These are phyloP conservation scores for Dufourea novaeangliae DNA, from an alignment of 1,140 invertebrate species.

Conservation along the genomic window DNA sequence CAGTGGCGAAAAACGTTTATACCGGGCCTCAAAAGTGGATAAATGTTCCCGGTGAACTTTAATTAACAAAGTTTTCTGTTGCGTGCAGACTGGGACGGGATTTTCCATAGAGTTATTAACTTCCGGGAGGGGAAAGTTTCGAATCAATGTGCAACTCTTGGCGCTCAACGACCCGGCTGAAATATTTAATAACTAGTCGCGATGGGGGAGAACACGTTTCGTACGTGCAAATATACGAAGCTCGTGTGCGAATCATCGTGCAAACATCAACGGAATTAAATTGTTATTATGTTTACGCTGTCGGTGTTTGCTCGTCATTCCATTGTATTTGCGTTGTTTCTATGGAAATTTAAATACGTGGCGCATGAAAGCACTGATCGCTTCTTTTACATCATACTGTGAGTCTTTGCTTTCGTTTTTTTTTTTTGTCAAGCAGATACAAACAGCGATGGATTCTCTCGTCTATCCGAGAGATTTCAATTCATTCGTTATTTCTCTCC, in stretches of 20 bases:
- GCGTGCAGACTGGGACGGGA: not conserved
- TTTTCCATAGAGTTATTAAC: constrained; percentile 35
- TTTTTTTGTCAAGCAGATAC: too few species aligned
- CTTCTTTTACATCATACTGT: too few species aligned
- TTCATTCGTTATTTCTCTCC: too few species aligned
- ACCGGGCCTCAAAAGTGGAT: not conserved
- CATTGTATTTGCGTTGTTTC: not conserved
- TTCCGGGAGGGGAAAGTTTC: not conserved
- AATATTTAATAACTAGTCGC: constrained; percentile 29
- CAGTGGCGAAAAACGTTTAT: constrained; percentile 5
- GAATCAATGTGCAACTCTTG: not conserved
- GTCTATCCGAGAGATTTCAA: too few species aligned
- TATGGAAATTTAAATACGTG: too few species aligned
- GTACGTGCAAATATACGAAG: not conserved
- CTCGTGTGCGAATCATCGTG: not conserved
- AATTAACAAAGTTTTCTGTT: constrained; percentile 43
- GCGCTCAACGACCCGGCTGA: not conserved
- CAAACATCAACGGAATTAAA: not conserved
- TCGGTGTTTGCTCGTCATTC: not conserved
- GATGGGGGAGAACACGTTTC: not conserved
- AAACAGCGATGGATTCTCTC: too few species aligned
- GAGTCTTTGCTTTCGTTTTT: too few species aligned
- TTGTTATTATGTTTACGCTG: not conserved
- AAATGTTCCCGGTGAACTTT: constrained; percentile 19
- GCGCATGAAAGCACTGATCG: too few species aligned